Base-by-base conservation (phyloP, 2,888 invertebrate species). In the Eustalomyia histrio region DNA sequence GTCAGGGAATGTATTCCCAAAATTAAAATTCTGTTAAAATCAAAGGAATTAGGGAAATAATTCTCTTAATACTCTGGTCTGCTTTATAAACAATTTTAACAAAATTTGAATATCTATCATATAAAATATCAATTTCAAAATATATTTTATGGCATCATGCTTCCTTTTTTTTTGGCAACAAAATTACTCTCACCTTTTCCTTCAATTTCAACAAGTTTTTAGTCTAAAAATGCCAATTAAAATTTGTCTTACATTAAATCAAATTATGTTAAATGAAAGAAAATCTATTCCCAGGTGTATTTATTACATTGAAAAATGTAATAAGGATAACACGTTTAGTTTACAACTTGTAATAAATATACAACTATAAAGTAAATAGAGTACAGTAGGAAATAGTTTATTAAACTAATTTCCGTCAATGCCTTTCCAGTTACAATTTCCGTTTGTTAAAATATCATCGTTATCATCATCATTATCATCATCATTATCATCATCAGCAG, bases 321-420 rank as follows among this genome's bases (percentile, higher is more conserved):
- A 7, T 39, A 14, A 39, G 39, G 6, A 14, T n/a, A 14, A 47
- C 14, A 47, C 43, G 43, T 47, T 4, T 47, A 47, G 43, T 47
- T 12, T n/a, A 47, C 43, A 47, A 39, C 43, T n/a, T n/a, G 5
- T 47, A 47, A 47, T 47, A 47, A 47, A n/a, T 5, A 47, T n/a
- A 47, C n/a, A 47, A 14, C n/a, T 47, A 47, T 2, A 47, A 47
- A 14, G 43, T 47, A 47, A 47, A 47, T n/a, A 47, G n/a, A 60
- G 52, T 71, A 69, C 74, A 71, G 24, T 17, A 71, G 81, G 79
- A 82, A 79, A 76, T 82, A 79, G 75, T 79, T 76, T 82, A 73
- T 82, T 79, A 82, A 76, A 76, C 79, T 61, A 73, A 76, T 79
- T 82, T 82, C 79, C 82, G 43, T 75, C 50, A 79, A 68, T 75